These are phyloP conservation scores for Ptychodera flava DNA, from an alignment of 35 echinoderm and acorn worm genomes.

Conservation along the genomic window DNA sequence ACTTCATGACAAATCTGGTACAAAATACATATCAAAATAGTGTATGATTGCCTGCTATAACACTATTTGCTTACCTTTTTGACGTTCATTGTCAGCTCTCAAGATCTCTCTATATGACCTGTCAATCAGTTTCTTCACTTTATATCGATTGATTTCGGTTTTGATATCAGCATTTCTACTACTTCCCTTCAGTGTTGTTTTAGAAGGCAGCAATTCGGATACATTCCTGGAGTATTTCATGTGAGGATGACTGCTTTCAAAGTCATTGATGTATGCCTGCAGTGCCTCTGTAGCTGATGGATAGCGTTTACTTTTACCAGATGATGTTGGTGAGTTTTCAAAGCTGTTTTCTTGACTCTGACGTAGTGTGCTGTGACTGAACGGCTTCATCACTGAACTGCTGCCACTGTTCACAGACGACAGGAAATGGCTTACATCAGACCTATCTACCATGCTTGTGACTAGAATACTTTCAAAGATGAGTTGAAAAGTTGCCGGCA, in stretches of 20 bases:
- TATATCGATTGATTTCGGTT: constrained; percentile 31
- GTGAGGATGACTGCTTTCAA: constrained; percentile 23
- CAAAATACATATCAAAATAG: too few relatives aligned
- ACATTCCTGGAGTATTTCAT: constrained; percentile 3
- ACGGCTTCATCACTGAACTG: too few relatives aligned
- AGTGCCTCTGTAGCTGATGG: constrained; percentile 52
- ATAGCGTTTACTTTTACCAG: constrained; percentile 41
- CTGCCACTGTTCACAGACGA: too few relatives aligned
- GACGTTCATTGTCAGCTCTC: constrained; percentile 46
- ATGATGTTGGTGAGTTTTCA: too few relatives aligned
- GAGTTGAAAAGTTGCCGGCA: too few relatives aligned
- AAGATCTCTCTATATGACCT: constrained; percentile 44
- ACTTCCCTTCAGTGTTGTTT: constrained; percentile 23
- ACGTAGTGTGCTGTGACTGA: too few relatives aligned
- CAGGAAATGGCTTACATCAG: too few relatives aligned
- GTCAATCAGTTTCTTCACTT: constrained; percentile 47
- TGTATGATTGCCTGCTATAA: too few relatives aligned
- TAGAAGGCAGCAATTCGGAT: constrained; percentile 13
- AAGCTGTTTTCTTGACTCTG: too few relatives aligned
- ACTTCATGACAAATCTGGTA: too few relatives aligned
- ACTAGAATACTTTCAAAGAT: too few relatives aligned
- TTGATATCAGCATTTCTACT: constrained; percentile 43
- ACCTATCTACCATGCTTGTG: too few relatives aligned
- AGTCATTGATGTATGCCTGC: constrained; percentile 47
- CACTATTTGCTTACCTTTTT: constrained; percentile 63